Base-by-base conservation (phyloP, 2,888 invertebrate genomes). In the Agrotis puta region DNA sequence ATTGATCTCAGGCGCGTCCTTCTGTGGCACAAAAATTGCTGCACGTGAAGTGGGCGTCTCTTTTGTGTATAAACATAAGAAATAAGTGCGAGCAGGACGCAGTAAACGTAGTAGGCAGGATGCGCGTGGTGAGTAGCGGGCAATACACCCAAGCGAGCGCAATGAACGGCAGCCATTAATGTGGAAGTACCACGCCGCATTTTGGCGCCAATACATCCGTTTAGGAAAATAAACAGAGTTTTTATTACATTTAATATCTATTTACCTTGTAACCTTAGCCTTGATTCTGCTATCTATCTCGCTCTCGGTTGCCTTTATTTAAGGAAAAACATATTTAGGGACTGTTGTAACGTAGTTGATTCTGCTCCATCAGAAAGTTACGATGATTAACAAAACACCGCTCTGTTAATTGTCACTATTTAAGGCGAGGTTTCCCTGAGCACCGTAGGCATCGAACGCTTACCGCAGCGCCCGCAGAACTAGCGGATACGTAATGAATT, bases 1-100 rank as follows among this genome's bases (percentile, higher is more conserved):
- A 96, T 96, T 96, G 96, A 95, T 96, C 96, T 95, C 94, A 85
- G 88, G 88, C 88, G 93, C 94, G 94, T 96, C 95, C 95, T 95
- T 95, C 94, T 94, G 91, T 91, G 90, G 94, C 91, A 93, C 94
- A 94, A 95, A 95, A 95, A 94, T 95, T 93, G 93, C 90, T 94
- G 95, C 94, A 94, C 92, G 94, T 94, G 93, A 95, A 93, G 88
- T 88, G 77, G 84, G 87, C 88, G 85, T 95, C 95, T 91, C 94
- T 92, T 92, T 94, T 92, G 86, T 88, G 87, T 88, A 81, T 81
- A 84, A 85, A 86, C 82, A 81, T 74, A 79, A 86, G 84, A 82
- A 82, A 81, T 84, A 85, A 77, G 93, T 91, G 92, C 83, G 93
- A 95, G 91, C 85, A 89, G 92, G 95, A 95, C 85, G 89, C 88